These are phyloP conservation scores for Sarotherodon lohbergeri DNA, from an alignment of 2,113 vertebrate genomes.

Conservation along the genomic window DNA sequence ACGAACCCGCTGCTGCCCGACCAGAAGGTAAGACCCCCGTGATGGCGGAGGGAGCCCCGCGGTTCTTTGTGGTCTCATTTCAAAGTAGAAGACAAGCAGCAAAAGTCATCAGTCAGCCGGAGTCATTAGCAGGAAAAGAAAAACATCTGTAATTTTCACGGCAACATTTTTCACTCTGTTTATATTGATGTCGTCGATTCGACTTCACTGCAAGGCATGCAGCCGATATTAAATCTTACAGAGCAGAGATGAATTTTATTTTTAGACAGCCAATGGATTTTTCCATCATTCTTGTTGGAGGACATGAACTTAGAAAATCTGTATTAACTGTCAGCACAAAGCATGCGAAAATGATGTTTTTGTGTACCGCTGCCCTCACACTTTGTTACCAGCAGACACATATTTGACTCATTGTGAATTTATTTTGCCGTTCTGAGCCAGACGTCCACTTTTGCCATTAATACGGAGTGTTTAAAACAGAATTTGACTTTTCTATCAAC, in stretches of 20 bases:
- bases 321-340: constrained; percentile 26
- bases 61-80: not conserved
- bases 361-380: not conserved
- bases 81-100: not conserved
- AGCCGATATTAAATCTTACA: constrained; percentile 93
- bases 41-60: not conserved
- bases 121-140: constrained; percentile 26
- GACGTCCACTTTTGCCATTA: not conserved
- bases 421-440: not conserved
- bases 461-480: not conserved
- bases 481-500: constrained; percentile 87
- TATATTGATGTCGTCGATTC: constrained; percentile 93
- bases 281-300: constrained; percentile 89
- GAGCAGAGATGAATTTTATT: constrained; percentile 95
- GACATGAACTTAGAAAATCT: constrained; percentile 47
- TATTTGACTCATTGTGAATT: constrained; percentile 17
- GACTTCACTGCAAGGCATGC: constrained; percentile 85
- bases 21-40: constrained; percentile 88
- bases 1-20: constrained; percentile 98
- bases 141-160: constrained; percentile 83
- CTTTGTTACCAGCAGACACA: constrained; percentile 11
- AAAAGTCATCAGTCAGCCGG: constrained; percentile 26
- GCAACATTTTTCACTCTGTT: constrained; percentile 91
- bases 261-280: constrained; percentile 93
- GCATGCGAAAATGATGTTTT: constrained; percentile 31